These are phyloP conservation scores for Agrochola lota DNA, from an alignment of 2,888 invertebrate genomes.

Conservation along the genomic window DNA sequence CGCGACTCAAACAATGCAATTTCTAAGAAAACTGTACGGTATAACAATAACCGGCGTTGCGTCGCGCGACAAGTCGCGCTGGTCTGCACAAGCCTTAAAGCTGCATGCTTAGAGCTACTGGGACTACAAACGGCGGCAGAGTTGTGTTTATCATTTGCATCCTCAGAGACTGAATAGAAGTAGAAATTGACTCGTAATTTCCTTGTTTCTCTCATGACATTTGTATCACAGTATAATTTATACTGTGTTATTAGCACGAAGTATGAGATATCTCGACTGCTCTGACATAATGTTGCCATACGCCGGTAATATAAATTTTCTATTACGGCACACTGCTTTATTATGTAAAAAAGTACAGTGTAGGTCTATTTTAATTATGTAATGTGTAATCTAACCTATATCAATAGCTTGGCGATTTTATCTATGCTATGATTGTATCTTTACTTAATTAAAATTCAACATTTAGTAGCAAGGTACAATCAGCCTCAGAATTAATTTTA, in stretches of 20 bases:
- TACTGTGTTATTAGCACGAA: constrained; percentile 11
- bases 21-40: no score
- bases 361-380: constrained; percentile 50
- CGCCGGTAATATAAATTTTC: constrained; percentile 64
- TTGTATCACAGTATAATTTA: constrained; percentile 12
- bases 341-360: constrained; percentile 64
- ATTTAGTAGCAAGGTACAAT: background rate
- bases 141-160: constrained; percentile 14
- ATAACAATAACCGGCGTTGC: no score
- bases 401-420: constrained; percentile 19
- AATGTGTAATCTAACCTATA: constrained; percentile 44
- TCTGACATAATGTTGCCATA: constrained; percentile 66
- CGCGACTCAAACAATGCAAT: no score
- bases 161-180: constrained; percentile 6
- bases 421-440: background rate
- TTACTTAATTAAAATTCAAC: background rate
- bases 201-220: constrained; percentile 51
- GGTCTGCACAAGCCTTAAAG: no score
- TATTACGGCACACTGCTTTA: constrained; percentile 57
- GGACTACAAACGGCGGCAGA: background rate
- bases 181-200: constrained; percentile 37
- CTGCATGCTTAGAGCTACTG: background rate
- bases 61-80: no score
- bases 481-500: background rate
- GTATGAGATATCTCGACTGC: constrained; percentile 52